Evolutionary conservation across 2,113 vertebrate species (phyloP).

Genomic region (Panthera leo): DNA sequence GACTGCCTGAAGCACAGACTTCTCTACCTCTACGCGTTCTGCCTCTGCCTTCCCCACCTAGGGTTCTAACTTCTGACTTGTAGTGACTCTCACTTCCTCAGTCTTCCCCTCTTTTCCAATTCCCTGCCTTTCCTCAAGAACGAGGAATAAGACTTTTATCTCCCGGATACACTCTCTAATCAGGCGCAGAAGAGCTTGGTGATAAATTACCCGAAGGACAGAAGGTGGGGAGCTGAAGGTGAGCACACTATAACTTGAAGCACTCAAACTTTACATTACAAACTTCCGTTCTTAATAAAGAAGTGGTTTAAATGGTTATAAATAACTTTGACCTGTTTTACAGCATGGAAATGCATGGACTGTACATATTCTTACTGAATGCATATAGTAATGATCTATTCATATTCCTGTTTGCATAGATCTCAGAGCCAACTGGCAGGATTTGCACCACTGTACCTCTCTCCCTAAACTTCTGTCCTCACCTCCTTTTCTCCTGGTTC

Average conservation of each 20-base stretch:
- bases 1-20: constrained; percentile 28
- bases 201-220: constrained; percentile 58
- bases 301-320: constrained; percentile 19
- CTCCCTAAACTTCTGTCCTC: not conserved
- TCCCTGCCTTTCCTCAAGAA: not conserved
- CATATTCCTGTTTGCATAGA: not conserved
- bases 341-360: not conserved
- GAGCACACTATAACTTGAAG: not conserved
- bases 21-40: not conserved
- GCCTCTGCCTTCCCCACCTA: not conserved
- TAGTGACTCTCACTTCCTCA: not conserved
- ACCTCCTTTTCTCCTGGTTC: not conserved
- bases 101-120: not conserved
- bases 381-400: not conserved
- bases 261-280: not conserved
- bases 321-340: constrained; percentile 42
- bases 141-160: constrained; percentile 33
- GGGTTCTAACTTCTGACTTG: constrained; percentile 1
- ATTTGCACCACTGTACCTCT: not conserved
- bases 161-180: constrained; percentile 52
- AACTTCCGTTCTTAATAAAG: constrained; percentile 31
- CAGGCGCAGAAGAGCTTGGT: constrained; percentile 6
- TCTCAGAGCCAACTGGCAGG: constrained; percentile 30
- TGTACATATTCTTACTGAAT: not conserved
- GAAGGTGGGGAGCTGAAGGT: constrained; percentile 43